These are phyloP conservation scores for Laterallus jamaicensis DNA, from an alignment of 2,113 vertebrate species.

Conservation along the genomic window DNA sequence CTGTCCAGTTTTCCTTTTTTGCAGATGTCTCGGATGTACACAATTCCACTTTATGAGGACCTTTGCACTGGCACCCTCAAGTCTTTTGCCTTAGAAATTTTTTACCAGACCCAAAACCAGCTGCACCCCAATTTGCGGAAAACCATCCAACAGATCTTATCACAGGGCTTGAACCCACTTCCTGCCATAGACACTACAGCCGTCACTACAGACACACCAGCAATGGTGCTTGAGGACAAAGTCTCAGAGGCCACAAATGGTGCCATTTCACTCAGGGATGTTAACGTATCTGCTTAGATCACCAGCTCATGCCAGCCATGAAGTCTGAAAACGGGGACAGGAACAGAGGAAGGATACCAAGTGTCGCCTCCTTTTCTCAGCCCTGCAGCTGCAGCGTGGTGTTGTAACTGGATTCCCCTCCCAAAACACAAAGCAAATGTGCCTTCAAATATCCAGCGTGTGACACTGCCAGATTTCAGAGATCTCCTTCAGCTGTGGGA, in stretches of 20 bases:
- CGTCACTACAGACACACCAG: constrained; percentile 38
- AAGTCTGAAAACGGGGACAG: constrained; percentile 37
- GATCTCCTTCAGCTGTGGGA: constrained; percentile 27
- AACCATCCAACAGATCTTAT: constrained; percentile 92
- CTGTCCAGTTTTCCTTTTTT: neutral
- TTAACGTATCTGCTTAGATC: constrained; percentile 90
- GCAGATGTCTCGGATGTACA: constrained; percentile 98
- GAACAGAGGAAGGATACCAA: constrained; percentile 7
- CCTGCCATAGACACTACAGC: constrained; percentile 57
- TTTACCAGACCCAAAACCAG: constrained; percentile 91
- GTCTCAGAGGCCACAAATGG: constrained; percentile 75
- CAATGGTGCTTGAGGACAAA: constrained; percentile 77
- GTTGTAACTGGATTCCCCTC: constrained; percentile 50
- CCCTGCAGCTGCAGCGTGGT: constrained; percentile 26
- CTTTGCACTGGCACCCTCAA: constrained; percentile 92
- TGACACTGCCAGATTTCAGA: constrained; percentile 60
- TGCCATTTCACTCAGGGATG: constrained; percentile 87
- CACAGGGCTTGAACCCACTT: constrained; percentile 80
- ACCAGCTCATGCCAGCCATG: constrained; percentile 36
- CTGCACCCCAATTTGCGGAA: constrained; percentile 93
- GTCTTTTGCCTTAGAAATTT: constrained; percentile 91
- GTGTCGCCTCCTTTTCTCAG: constrained; percentile 2
- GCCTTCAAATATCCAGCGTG: constrained; percentile 46
- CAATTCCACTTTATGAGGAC: constrained; percentile 95
- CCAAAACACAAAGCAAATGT: constrained; percentile 57